Evolutionary conservation across 2,888 invertebrate genomes (phyloP), one percentile per base, ranked within the genome.

Genomic region (Yponomeuta malinellus): DNA sequence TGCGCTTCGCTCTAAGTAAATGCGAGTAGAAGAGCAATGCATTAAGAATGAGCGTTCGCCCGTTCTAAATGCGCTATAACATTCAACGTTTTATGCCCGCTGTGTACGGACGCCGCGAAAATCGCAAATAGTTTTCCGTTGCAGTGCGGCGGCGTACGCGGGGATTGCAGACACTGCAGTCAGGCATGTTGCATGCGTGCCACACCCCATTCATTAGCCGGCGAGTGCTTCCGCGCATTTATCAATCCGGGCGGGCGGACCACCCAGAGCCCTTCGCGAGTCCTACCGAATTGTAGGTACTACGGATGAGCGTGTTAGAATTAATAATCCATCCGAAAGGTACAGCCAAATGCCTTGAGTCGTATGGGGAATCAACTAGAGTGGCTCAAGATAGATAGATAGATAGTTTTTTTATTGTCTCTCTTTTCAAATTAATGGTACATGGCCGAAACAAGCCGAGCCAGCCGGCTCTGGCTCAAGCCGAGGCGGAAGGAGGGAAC

Each of bases 141-240:
- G 74, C 74, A 76, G 77, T 80, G 80, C 76, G 73, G 75, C 75
- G 83, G 82, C 81, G 83, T 83, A 81, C 83, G 82, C 81, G 80
- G 82, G 85, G 84, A 81, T 83, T 85, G 85, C 84, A 84, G 84
- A 85, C 83, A 85, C 80, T 85, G 87, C 85, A 84, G 79, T 15
- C 52, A 79, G 83, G 84, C 81, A 82, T 83, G 82, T 85, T 81
- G 84, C 76, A 84, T 88, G 89, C 89, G 89, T 88, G 90, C 89
- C 88, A 87, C 89, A 88, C 90, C 89, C 89, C 87, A 89, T 90
- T 90, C 89, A 90, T 90, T 90, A 89, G 87, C 80, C 80, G 85
- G 81, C 84, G 88, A 91, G 90, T 90, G 90, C 89, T 90, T 91
- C 89, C 90, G 89, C 85, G 86, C 88, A 89, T 91, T 89, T 90